A percentile compares a stretch with the other conserved stretches of the same genome.
Evolutionary conservation across 37 sponge, comb jelly and placozoan species (phyloP).

Genomic region (Lycopodina hypogea): DNA sequence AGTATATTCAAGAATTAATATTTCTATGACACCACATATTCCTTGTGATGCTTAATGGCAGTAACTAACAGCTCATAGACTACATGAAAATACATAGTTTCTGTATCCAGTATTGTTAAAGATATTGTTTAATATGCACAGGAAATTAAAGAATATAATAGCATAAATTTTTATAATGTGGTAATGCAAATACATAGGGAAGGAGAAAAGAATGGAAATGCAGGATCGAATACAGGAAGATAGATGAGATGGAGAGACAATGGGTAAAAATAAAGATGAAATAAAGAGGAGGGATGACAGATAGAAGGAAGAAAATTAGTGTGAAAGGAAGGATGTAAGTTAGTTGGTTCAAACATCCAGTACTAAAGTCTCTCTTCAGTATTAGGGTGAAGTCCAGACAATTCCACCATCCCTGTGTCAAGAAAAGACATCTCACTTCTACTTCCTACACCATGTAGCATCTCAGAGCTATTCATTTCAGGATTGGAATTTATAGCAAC

Average conservation of each 20-base stretch:
- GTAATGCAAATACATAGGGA: neutral
- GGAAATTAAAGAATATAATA: no score
- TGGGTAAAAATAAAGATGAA: no score
- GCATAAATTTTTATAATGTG: no score
- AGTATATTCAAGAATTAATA: no score
- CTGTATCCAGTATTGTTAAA: no score
- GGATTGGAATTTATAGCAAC: conserved; percentile 7
- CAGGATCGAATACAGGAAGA: no score
- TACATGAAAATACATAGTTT: no score
- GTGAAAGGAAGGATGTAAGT: neutral
- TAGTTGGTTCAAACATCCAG: conserved; percentile 31
- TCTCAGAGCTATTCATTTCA: neutral
- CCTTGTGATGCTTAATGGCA: no score
- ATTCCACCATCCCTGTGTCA: neutral
- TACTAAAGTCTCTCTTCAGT: conserved; percentile 23
- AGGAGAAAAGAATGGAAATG: neutral
- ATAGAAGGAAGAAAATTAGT: neutral
- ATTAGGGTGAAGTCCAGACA: neutral
- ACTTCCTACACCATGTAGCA: conserved; percentile 2
- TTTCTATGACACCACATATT: no score
- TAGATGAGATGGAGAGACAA: neutral
- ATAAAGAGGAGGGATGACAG: neutral
- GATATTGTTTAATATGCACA: no score
- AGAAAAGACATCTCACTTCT: conserved; percentile 1
- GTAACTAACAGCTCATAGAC: no score